Evolutionary conservation across 2,113 vertebrate species (phyloP).

Genomic region (Odobenus rosmarus): DNA sequence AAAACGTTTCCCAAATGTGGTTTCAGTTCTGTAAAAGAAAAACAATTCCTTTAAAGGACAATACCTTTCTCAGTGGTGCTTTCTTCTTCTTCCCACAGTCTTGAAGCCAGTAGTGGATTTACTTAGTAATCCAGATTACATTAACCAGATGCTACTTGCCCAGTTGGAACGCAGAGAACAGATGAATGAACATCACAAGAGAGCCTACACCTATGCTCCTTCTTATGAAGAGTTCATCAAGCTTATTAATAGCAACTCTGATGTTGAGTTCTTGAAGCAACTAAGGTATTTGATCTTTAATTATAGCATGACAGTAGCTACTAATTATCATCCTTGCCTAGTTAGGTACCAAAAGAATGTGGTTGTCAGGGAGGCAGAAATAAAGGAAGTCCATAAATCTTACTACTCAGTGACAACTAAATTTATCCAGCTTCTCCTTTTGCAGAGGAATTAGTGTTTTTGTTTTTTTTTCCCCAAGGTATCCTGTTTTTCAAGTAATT

Average conservation of each 20-base stretch:
- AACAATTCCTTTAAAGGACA: background rate
- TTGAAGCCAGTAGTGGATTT: constrained; percentile 96
- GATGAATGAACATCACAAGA: constrained; percentile 96
- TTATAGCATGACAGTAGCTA: constrained; percentile 14
- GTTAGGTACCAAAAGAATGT: background rate
- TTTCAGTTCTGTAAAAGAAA: background rate
- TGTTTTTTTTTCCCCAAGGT: background rate
- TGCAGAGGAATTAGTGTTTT: background rate
- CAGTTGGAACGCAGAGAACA: constrained; percentile 97
- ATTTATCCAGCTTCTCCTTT: constrained; percentile 48
- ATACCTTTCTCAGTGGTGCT: constrained; percentile 35
- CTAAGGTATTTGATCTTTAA: constrained; percentile 90
- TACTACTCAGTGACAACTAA: background rate
- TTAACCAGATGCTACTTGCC: constrained; percentile 95
- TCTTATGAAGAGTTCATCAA: constrained; percentile 99
- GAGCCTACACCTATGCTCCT: constrained; percentile 97
- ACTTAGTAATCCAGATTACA: constrained; percentile 97
- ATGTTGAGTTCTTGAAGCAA: constrained; percentile 97
- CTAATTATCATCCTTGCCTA: background rate
- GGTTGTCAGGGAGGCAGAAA: constrained; percentile 42
- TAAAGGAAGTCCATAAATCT: constrained; percentile 9
- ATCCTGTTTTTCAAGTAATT: background rate
- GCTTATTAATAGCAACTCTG: constrained; percentile 95
- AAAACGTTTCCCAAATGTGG: constrained; percentile 9
- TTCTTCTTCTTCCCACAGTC: constrained; percentile 85